These are phyloP conservation scores for Labroides dimidiatus DNA, from an alignment of 2,797 vertebrate genomes.

Conservation along the genomic window DNA sequence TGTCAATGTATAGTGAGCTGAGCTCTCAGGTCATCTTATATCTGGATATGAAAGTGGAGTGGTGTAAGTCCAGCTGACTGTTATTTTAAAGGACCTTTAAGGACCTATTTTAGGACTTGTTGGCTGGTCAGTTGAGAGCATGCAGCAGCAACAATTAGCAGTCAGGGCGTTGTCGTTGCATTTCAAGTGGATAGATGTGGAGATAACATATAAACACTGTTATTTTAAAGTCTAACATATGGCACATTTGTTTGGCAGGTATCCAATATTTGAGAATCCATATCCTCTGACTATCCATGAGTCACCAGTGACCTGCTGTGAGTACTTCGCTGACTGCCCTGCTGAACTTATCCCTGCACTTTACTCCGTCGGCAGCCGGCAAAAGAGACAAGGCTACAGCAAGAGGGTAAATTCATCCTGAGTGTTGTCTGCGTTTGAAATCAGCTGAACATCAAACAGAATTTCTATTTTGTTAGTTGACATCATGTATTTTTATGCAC, in stretches of 20 bases:
- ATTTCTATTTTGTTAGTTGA: too few species aligned
- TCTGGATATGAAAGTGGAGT: not conserved
- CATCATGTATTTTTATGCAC: not conserved
- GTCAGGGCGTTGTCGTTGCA: not conserved
- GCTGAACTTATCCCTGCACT: conserved; percentile 96
- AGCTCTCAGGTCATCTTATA: not conserved
- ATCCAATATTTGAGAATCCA: conserved; percentile 99
- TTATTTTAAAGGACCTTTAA: not conserved
- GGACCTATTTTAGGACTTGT: too few species aligned
- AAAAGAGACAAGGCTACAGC: conserved; percentile 98
- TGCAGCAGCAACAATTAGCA: not conserved
- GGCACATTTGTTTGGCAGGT: conserved; percentile 81
- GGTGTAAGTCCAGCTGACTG: not conserved
- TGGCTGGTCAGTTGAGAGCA: not conserved
- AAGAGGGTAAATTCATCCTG: conserved; percentile 89
- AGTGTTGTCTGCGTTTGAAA: too few species aligned
- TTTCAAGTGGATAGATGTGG: conserved; percentile 1
- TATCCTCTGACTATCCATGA: conserved; percentile 97
- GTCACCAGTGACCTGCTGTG: conserved; percentile 97
- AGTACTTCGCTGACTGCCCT: conserved; percentile 98
- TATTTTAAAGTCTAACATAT: conserved; percentile 5
- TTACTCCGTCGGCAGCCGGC: conserved; percentile 94
- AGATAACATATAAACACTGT: not conserved
- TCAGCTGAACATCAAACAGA: too few species aligned
- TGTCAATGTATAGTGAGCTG: not conserved